Base-by-base conservation (phyloP, 2,888 invertebrate species). In the Ophraella communa region DNA sequence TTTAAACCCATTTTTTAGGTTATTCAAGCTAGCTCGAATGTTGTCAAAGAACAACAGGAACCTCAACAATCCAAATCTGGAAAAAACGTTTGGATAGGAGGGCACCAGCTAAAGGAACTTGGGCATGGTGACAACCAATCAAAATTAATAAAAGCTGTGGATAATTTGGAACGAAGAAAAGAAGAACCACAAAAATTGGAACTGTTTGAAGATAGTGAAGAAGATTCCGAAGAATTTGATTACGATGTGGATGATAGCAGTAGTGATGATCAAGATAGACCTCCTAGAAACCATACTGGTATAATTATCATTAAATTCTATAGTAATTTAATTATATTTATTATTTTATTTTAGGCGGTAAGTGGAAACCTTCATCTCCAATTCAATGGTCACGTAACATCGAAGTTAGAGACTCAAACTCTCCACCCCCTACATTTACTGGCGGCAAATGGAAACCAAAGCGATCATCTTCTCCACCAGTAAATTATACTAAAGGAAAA, bases 331-430 rank as follows among this genome's bases (percentile, higher is more conserved):
- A 23, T 47, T 11, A 4, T 3, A 23, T 23, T n/a, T 21, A 47
- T 7, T 7, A 45, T 10, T 21, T 45, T 20, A 7, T 21, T 21
- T 18, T 45, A 66, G 70, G 88, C 0, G 89, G 88, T 1, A 92
- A 93, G 79, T 93, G 93, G 93, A 90, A 89, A 74, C 92, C 92
- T 1, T 88, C 80, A 18, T 82, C 80, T 4, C 82, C 81, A 3
- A 74, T 82, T 24, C 79, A 79, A 61, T 82, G 81, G 81, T 63
- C 72, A 5, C 66, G 74, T 52, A 70, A 71, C n/a, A 56, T 63
- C 20, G 67, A 72, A 14, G 68, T 66, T 42, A 67, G 82, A 42
- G 86, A 86, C 14, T 89, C 88, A 89, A 86, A 85, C 59, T 83
- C 85, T 47, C 85, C 85, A 4, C 84, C 84, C 1, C 82, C 84